Evolutionary conservation across 1,140 invertebrate species (phyloP), one percentile per base, ranked within the genome.

Genomic region (Drosophila bifasciata): DNA sequence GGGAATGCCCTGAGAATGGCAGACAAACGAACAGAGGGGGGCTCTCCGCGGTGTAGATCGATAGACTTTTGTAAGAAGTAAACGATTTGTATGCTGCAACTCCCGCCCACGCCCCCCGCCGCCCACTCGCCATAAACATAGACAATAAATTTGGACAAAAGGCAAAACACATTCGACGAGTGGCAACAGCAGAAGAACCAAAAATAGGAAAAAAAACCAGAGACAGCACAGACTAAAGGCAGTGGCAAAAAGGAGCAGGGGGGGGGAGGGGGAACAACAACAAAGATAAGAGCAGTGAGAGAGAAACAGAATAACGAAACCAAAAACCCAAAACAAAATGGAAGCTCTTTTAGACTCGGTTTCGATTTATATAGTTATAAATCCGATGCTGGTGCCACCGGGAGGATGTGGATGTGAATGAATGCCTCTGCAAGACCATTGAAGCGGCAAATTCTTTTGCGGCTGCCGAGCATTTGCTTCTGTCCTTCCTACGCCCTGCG

Each of bases 61-160:
- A 81, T 81, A 81, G 77, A 77, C 78, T 83, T 73, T 57, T 68
- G 66, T 43, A 46, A 36, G 58, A 56, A 49, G 56, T 44, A 64
- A 59, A 46, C 78, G 74, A 76, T 80, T 64, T 79, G 76, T 80
- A 62, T 70, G 61, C 69, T 62, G 69, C 63, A 59, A 36, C 57
- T 62, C 78, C 72, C 52, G 36, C 40, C 28, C 59, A 64, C 45
- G 17, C 53, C 8, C 40, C 40, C 15, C 6, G 3, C 19, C 28
- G 3, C 2, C 9, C 19, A 9, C n/a, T 49, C 16, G 40, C 56
- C 49, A 46, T 50, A 50, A 62, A 70, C 68, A 81, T 77, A 83
- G 78, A 81, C 79, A 83, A 83, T 81, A 81, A 81, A 81, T 81
- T 81, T 60, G 73, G 63, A 83, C 68, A 81, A 83, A 80, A 63